Evolutionary conservation across 2,797 vertebrate genomes (phyloP), one percentile per base, ranked within the genome.

Genomic region (Tiaroga cobitis): DNA sequence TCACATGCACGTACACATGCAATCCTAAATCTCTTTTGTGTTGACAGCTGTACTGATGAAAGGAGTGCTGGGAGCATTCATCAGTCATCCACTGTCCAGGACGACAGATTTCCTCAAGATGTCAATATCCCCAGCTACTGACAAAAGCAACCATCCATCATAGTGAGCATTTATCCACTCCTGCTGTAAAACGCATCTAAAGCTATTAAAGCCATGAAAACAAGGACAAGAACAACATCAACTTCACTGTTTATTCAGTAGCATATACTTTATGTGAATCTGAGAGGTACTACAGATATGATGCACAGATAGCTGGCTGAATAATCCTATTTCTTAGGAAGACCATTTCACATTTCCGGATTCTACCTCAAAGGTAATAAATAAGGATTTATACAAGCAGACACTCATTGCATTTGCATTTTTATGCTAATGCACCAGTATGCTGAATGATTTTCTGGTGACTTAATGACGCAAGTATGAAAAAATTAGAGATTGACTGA

Each of bases 21-120:
- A 80, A 80, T 41, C 6, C 34, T 26, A 87, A 37, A 84, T 83
- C 68, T 79, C 67, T 82, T 67, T 56, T 51, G 69, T 49, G 77
- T 74, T 74, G 70, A 49, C 81, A 84, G 51, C 78, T 81, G 78
- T 61, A 77, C 72, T 77, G 78, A 81, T 84, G 82, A 87, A 69
- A 72, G 65, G 75, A 69, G 39, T 67, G 24, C 68, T 56, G 34
- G 59, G 26, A 82, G 68, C 49, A 5, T 81, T 69, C 70, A 46
- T 87, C 72, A 84, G 86, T 67, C 77, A 49, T 61, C 34, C 70
- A 75, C 59, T 75, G 37, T 85, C 68, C 70, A 83, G 18, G 49
- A 68, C 39, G 87, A 85, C 65, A 76, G 76, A 82, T 87, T 78
- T 73, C 49, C 80, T 86, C 77, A 86, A 84, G 39, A 63, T 82